These are phyloP conservation scores for Liasis olivaceus DNA, from an alignment of 2,797 vertebrate genomes.

Conservation along the genomic window DNA sequence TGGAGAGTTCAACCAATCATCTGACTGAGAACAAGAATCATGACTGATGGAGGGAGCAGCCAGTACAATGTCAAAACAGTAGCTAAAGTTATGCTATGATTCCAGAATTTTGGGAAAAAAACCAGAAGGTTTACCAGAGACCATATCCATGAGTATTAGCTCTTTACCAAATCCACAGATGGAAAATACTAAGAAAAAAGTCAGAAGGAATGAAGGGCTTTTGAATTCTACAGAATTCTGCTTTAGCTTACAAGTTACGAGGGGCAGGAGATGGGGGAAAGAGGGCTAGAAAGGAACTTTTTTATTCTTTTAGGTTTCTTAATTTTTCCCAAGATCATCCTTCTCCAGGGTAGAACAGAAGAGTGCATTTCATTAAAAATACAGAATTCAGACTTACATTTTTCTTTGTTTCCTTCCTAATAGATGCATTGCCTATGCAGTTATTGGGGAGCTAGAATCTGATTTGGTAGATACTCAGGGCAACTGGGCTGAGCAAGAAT, in stretches of 20 bases:
- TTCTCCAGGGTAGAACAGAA: background rate
- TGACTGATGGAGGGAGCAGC: background rate
- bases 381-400: background rate
- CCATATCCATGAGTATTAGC: background rate
- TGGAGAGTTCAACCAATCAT: too few species aligned
- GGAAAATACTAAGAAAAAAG: background rate
- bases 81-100: background rate
- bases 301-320: background rate
- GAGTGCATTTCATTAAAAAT: background rate
- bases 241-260: background rate
- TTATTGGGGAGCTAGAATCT: background rate
- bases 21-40: background rate
- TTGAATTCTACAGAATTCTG: background rate
- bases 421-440: background rate
- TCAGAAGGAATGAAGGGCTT: background rate
- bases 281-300: background rate
- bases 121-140: background rate
- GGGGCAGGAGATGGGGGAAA: background rate
- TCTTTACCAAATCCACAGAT: background rate
- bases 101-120: background rate
- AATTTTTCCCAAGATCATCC: background rate
- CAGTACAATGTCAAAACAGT: background rate
- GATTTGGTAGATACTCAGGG: background rate
- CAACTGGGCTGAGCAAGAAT: background rate
- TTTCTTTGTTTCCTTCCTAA: background rate